Percentiles rank a stretch among this genome's conserved stretches.
Evolutionary conservation across 2,113 vertebrate genomes (phyloP).

Genomic region (Actinemys pallida): DNA sequence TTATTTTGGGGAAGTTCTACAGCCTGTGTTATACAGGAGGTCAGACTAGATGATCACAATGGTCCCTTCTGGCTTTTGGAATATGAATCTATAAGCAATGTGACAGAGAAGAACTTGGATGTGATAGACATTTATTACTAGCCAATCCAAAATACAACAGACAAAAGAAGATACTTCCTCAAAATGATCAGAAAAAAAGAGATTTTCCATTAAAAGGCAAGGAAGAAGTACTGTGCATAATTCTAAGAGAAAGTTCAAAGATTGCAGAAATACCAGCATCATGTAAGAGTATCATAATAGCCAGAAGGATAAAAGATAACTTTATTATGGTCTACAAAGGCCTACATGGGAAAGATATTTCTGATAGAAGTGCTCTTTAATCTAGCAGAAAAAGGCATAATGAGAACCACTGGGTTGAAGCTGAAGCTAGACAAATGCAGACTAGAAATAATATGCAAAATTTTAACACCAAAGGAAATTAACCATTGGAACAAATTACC

Average conservation of each 20-base stretch:
- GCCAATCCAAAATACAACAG: no score
- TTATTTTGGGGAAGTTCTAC: no score
- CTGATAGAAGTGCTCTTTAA: no score
- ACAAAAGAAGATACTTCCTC: not conserved
- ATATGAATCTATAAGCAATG: not conserved
- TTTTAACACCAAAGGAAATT: no score
- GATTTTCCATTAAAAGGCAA: not conserved
- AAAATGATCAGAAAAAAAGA: not conserved
- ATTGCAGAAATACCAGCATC: not conserved
- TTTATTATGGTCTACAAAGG: accelerated
- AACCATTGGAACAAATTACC: no score
- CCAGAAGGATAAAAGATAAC: not conserved
- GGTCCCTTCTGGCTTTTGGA: no score
- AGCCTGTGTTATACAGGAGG: no score
- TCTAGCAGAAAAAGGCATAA: no score
- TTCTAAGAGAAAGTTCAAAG: not conserved
- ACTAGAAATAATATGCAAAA: no score
- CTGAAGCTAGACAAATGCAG: no score
- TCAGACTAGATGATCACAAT: no score
- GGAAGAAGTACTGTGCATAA: not conserved
- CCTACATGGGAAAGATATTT: not conserved
- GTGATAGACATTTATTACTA: not conserved
- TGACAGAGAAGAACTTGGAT: not conserved
- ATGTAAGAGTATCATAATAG: not conserved
- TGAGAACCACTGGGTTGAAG: no score